These are phyloP conservation scores for Lasioglossum morio DNA, from an alignment of 2,888 invertebrate genomes.

Conservation along the genomic window DNA sequence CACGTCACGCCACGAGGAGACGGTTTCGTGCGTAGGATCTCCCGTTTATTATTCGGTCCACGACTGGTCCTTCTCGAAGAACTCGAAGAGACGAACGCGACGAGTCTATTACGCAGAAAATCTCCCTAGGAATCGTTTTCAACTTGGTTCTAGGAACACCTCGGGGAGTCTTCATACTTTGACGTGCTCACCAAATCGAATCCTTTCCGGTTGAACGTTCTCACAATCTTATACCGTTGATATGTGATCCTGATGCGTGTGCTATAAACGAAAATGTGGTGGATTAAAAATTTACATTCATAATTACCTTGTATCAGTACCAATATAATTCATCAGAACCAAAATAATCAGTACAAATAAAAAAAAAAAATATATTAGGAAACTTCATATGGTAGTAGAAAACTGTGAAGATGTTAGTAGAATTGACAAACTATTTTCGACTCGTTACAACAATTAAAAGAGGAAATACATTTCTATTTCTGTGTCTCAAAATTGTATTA, in stretches of 20 bases:
- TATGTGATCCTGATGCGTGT: neutral
- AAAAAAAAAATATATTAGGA: too few species aligned
- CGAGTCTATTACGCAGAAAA: conserved; percentile 68
- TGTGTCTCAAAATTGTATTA: neutral
- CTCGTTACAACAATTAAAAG: neutral
- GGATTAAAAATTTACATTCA: too few species aligned
- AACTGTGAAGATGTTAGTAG: neutral
- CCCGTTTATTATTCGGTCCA: conserved; percentile 62
- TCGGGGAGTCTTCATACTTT: neutral
- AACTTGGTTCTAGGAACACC: conserved; percentile 33
- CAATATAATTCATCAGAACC: too few species aligned
- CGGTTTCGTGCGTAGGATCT: conserved; percentile 43
- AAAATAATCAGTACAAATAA: too few species aligned
- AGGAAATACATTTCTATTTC: neutral
- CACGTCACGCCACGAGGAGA: neutral
- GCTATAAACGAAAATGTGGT: too few species aligned
- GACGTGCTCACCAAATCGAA: neutral
- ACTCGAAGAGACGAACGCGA: conserved; percentile 56
- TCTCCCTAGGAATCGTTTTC: conserved; percentile 47
- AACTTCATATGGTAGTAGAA: too few species aligned
- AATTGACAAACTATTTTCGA: neutral
- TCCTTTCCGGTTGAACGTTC: neutral
- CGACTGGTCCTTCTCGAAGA: conserved; percentile 34
- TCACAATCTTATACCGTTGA: neutral
- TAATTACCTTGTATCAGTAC: too few species aligned